Evolutionary conservation across 1,140 invertebrate species (phyloP).

Genomic region (Drosophila nasuta): DNA sequence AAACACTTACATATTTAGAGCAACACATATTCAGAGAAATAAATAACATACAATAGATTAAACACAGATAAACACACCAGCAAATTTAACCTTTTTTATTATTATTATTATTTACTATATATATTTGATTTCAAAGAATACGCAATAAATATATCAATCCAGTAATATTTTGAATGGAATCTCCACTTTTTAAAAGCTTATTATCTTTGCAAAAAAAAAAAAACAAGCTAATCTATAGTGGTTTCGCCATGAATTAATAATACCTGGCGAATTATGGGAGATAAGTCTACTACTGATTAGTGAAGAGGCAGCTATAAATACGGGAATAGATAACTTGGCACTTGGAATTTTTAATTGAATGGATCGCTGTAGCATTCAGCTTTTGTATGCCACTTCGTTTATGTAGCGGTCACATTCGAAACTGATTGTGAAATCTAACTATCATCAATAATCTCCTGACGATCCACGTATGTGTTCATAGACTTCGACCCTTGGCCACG

Average conservation of each 20-base stretch:
- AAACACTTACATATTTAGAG: slow-evolving; percentile 47
- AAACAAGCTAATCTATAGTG: slow-evolving; percentile 1
- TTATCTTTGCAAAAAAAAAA: not conserved
- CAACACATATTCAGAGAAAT: slow-evolving; percentile 50
- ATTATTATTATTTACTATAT: slow-evolving; percentile 46
- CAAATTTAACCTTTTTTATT: slow-evolving; percentile 43
- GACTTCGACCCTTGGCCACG: slow-evolving; percentile 18
- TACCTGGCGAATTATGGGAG: not conserved
- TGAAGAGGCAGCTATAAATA: not conserved
- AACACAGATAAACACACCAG: slow-evolving; percentile 25
- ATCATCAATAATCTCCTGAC: slow-evolving; percentile 26
- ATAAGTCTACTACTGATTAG: slow-evolving; percentile 10
- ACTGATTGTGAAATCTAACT: slow-evolving; percentile 26
- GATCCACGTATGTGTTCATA: not conserved
- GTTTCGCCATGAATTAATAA: not conserved
- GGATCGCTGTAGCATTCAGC: not conserved
- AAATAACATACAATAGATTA: slow-evolving; percentile 70
- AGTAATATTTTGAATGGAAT: slow-evolving; percentile 1
- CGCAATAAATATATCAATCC: slow-evolving; percentile 43
- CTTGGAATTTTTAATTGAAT: slow-evolving; percentile 5
- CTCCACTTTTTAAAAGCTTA: not conserved
- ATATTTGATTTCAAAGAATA: slow-evolving; percentile 25
- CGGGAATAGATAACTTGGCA: not conserved
- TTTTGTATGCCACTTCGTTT: not conserved
- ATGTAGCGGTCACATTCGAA: not conserved